phyloP scores from a whole-genome alignment of 2,797 vertebrate genomes.

The Hoplostethus atlanticus region DNA sequence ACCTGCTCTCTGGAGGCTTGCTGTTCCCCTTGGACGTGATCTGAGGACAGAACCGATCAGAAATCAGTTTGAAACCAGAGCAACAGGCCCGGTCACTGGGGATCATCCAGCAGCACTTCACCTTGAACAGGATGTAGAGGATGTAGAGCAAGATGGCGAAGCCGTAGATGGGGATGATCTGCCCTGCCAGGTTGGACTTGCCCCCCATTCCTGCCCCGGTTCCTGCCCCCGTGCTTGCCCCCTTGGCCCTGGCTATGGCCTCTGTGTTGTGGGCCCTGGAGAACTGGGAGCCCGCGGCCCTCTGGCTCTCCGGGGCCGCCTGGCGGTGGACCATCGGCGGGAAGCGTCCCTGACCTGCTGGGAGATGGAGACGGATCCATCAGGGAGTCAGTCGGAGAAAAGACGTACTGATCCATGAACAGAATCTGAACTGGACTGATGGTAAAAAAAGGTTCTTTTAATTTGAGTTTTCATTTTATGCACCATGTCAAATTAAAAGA shows the following conservation, averaged over 20 bases:
- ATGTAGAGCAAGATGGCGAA: constrained; percentile 97
- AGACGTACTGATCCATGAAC: too few relatives aligned
- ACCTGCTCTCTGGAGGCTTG: constrained; percentile 79
- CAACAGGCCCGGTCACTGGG: too few relatives aligned
- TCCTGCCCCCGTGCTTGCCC: constrained; percentile 66
- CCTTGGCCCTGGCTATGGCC: constrained; percentile 89
- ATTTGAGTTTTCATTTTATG: too few relatives aligned
- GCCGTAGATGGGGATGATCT: constrained; percentile 97
- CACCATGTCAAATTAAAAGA: too few relatives aligned
- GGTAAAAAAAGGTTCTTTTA: too few relatives aligned
- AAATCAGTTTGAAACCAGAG: too few relatives aligned
- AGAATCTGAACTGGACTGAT: too few relatives aligned
- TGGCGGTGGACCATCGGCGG: constrained; percentile 88
- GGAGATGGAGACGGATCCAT: neutral
- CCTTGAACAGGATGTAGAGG: constrained; percentile 97
- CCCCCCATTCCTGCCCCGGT: constrained; percentile 64
- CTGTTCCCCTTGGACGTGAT: constrained; percentile 91
- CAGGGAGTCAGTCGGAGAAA: too few relatives aligned
- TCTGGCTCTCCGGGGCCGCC: constrained; percentile 68
- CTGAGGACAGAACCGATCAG: constrained; percentile 75
- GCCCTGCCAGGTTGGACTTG: constrained; percentile 93
- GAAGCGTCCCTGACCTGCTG: constrained; percentile 83
- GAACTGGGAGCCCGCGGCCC: constrained; percentile 35
- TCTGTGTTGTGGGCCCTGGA: constrained; percentile 90
- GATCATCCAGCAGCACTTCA: constrained; percentile 55